Evolutionary conservation across 2,888 invertebrate genomes (phyloP), one percentile per base, ranked within the genome.

Genomic region (Alsophila aescularia): DNA sequence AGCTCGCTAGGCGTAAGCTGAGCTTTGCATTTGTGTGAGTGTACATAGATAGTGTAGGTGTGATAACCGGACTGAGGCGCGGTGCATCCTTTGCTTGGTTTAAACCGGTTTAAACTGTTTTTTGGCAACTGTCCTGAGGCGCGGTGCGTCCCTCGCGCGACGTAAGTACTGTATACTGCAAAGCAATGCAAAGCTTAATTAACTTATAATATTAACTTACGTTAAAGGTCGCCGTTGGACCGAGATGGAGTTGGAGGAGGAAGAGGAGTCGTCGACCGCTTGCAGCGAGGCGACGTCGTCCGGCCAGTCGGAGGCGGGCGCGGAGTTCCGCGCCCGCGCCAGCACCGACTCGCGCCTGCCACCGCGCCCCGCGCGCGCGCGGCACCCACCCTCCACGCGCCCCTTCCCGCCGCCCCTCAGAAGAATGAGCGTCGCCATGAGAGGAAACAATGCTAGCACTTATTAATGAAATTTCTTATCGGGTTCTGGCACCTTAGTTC

Each of bases 341-440:
- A 96, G 95, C 60, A 96, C 96, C 0, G 96, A 96, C 77, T 88
- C 90, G 0, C 79, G 89, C 1, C 73, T 90, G 29, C 87, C 90
- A 0, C 94, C 95, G 13, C 90, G 93, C 9, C 94, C 94, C 0
- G 89, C 94, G 56, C 83, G 93, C 35, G 93, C 93, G 79, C 87
- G 94, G 3, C 87, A 87, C 58, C 90, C 88, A 1, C 86, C 83
- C 16, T 75, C 85, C 9, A 66, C 83, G 41, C 72, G 82, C 27
- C 87, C 89, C 0, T 85, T 85, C 59, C 90, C 93, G 1, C 87
- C 92, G 2, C 92, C 93, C 0, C 93, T 94, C 41, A 89, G 96
- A 29, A 90, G 96, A 59, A 96, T 96, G 95, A 96, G 96, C 74
- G 96, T 96, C 58, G 95, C 96, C 34, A 95, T 96, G 93, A 88